Evolutionary conservation across 2,113 vertebrate genomes (phyloP).

Genomic region (Microtus oregoni): DNA sequence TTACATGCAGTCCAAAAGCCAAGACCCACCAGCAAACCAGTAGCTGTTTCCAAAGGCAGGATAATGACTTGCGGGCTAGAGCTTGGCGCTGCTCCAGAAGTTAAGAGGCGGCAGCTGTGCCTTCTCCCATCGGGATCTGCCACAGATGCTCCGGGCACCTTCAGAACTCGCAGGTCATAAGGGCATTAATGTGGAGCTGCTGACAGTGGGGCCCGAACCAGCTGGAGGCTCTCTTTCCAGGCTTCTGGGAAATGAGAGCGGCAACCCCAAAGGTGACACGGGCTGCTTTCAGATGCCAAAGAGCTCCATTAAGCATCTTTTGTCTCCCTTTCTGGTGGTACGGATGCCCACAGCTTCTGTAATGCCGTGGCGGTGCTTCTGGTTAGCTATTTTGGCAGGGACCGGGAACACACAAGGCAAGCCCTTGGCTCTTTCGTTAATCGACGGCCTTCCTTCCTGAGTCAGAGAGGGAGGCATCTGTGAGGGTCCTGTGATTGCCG

Average conservation of each 20-base stretch:
- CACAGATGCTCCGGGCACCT: background rate
- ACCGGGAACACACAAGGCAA: background rate
- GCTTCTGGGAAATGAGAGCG: background rate
- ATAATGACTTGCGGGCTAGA: background rate
- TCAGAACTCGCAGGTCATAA: background rate
- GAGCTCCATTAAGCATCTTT: background rate
- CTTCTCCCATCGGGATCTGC: background rate
- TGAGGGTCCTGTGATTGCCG: background rate
- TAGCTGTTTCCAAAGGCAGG: conserved; percentile 38
- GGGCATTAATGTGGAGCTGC: background rate
- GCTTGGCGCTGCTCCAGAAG: conserved; percentile 39
- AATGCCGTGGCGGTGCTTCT: background rate
- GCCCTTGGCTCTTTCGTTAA: background rate
- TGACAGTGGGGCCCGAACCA: background rate
- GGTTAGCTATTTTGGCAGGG: background rate
- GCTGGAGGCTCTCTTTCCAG: background rate
- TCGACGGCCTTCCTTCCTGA: background rate
- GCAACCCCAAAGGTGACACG: background rate
- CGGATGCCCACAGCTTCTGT: background rate
- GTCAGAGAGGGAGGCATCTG: background rate
- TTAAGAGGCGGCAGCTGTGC: conserved; percentile 18
- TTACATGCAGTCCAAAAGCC: background rate
- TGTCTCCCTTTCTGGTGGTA: background rate
- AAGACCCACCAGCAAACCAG: background rate
- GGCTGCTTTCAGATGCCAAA: background rate